Conservation (phyloP, 2,888 invertebrate species). For the Tridacna crocea region DNA sequence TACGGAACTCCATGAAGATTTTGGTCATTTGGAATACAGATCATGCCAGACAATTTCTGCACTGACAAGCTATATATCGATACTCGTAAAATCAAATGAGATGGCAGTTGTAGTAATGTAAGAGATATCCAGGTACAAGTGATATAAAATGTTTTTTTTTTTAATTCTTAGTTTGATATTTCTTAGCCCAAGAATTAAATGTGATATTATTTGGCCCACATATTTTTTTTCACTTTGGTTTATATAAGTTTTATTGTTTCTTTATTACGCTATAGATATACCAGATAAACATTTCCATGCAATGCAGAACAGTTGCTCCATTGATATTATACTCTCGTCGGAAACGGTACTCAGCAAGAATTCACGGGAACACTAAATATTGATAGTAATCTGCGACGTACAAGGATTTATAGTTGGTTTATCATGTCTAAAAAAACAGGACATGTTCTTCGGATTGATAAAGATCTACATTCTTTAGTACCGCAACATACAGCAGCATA, state of each 20-base stretch:
- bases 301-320: slow-evolving; percentile 9
- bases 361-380: neutral
- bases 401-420: no score
- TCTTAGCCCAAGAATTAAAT: slow-evolving; percentile 34
- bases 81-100: no score
- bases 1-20: no score
- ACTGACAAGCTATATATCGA: no score
- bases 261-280: slow-evolving; percentile 39
- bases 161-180: slow-evolving; percentile 40
- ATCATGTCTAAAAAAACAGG: no score
- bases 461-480: no score
- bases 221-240: neutral
- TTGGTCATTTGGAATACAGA: no score
- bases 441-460: no score
- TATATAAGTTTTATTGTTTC: slow-evolving; percentile 25
- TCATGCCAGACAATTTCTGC: no score
- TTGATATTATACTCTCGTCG: neutral
- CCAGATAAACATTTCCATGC: slow-evolving; percentile 17
- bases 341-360: neutral
- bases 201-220: slow-evolving; percentile 17
- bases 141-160: slow-evolving; percentile 36
- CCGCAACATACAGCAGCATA: no score
- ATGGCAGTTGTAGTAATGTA: no score
- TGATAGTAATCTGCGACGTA: neutral
- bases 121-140: slow-evolving; percentile 22